phyloP scores from a whole-genome alignment of 1,140 invertebrate species.

The Cydia amplana region DNA sequence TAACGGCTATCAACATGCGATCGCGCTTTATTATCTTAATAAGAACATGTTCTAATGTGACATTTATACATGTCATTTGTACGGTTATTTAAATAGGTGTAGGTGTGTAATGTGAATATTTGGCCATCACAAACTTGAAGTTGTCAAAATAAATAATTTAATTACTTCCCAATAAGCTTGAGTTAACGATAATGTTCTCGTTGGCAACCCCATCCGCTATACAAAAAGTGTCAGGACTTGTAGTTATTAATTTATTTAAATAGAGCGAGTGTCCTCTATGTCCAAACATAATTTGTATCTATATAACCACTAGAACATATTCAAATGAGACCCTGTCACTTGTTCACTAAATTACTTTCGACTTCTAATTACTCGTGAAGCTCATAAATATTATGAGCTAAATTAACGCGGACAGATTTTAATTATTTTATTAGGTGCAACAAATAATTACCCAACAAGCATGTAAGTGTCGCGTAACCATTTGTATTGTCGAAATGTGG shows the following conservation, averaged over 20 bases:
- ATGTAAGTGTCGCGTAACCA: constrained; percentile 30
- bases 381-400: constrained; percentile 16
- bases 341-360: constrained; percentile 24
- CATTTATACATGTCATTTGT: not conserved
- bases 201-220: not conserved
- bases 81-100: not conserved
- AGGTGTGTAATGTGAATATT: not conserved
- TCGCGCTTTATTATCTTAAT: not conserved
- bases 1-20: not conserved
- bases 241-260: constrained; percentile 13
- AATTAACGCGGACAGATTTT: constrained; percentile 35
- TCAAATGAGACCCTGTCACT: constrained; percentile 28
- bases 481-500: constrained; percentile 60
- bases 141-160: not conserved
- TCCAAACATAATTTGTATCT: not conserved
- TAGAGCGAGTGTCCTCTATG: not conserved
- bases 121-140: not conserved
- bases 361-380: constrained; percentile 25
- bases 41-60: not conserved
- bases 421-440: constrained; percentile 45
- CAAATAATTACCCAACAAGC: constrained; percentile 40
- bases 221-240: not conserved
- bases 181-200: not conserved
- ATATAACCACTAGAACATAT: constrained; percentile 21
- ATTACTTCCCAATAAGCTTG: not conserved